Conservation (phyloP, 1,140 invertebrate genomes). For the Riptortus pedestris region DNA sequence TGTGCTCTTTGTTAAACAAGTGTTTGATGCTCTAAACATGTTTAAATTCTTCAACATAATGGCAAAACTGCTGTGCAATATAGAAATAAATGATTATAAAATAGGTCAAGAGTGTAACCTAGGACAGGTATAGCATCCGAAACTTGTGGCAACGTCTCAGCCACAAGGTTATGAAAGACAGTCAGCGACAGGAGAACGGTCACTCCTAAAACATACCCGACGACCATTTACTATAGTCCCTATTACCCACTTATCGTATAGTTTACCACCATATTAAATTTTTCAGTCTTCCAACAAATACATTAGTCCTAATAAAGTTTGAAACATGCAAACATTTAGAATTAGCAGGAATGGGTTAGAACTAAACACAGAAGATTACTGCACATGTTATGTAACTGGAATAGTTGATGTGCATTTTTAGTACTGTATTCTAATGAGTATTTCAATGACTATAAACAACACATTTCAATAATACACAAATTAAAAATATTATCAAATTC, state of each 20-base stretch:
- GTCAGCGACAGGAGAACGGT: slow-evolving; percentile 99
- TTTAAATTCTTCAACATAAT: neutral
- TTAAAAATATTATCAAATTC: no score
- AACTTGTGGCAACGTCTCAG: slow-evolving; percentile 87
- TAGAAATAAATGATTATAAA: neutral
- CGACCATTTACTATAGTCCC: no score
- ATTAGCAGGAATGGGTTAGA: neutral
- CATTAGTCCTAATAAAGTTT: neutral
- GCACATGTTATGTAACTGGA: neutral
- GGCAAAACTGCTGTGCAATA: neutral
- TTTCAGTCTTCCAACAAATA: neutral
- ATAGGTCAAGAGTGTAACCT: slow-evolving; percentile 44
- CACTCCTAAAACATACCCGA: slow-evolving; percentile 72
- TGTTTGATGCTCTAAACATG: neutral
- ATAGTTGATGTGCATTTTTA: neutral
- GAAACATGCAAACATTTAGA: neutral
- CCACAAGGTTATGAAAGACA: slow-evolving; percentile 95
- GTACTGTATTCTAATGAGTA: no score
- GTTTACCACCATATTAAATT: no score
- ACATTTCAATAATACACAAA: no score
- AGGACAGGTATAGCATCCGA: slow-evolving; percentile 89
- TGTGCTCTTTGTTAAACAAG: slow-evolving; percentile 3
- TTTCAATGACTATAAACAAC: no score
- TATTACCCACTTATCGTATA: no score
- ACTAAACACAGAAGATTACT: neutral